phyloP scores from a whole-genome alignment of 2,113 vertebrate species.

The Quiscalus mexicanus region DNA sequence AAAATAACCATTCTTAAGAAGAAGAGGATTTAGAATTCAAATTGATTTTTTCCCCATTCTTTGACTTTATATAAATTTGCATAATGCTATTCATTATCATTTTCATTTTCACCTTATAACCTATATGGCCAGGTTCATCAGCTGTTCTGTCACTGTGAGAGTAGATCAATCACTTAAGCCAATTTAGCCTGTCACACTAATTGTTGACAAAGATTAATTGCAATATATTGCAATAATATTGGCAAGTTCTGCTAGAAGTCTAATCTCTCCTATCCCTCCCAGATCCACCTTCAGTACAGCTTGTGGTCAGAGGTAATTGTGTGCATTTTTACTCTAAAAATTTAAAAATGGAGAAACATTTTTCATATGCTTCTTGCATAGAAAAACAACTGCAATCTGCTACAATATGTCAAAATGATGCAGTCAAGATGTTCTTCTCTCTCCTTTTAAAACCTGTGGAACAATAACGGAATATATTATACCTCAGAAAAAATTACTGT shows the following conservation, averaged over 20 bases:
- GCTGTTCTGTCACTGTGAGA: not conserved
- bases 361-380: not conserved
- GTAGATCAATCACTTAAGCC: conserved; percentile 49
- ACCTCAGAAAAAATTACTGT: not conserved
- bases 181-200: conserved; percentile 38
- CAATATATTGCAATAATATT: not conserved
- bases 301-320: not conserved
- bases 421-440: not conserved
- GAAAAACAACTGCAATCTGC: not conserved
- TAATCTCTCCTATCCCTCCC: not conserved
- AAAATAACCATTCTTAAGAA: not conserved
- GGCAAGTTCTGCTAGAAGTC: not conserved
- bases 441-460: not conserved
- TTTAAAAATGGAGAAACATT: not conserved
- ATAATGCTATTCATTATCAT: not conserved
- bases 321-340: not conserved
- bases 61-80: not conserved
- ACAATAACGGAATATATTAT: not conserved
- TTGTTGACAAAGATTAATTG: conserved; percentile 43
- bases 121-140: not conserved
- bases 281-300: not conserved
- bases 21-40: not conserved
- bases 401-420: not conserved
- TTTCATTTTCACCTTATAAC: conserved; percentile 15
- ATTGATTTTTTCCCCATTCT: not conserved